Evolutionary conservation across 2,113 vertebrate species (phyloP).

Genomic region (Bubalus kerabau): DNA sequence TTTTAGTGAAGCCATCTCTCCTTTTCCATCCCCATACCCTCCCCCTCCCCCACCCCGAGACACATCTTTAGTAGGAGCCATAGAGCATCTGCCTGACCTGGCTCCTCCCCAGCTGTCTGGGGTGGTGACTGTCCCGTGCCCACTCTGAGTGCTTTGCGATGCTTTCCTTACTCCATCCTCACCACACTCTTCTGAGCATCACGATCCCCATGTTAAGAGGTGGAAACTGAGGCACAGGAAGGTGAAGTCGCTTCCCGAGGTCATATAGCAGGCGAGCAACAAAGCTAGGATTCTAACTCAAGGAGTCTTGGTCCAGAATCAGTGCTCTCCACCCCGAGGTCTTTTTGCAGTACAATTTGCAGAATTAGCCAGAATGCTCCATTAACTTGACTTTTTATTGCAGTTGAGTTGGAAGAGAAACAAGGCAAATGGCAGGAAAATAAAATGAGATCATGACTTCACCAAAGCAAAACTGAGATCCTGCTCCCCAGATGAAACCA

Average conservation of each 20-base stretch:
- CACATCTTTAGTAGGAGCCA: neutral
- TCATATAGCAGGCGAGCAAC: neutral
- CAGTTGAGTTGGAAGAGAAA: slow-evolving; percentile 8
- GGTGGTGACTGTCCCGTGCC: neutral
- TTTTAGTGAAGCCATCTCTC: neutral
- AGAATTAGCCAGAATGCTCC: neutral
- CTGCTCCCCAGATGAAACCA: neutral
- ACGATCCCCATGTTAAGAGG: rapidly evolving
- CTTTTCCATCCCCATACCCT: neutral
- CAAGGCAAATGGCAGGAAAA: neutral
- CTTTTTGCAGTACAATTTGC: neutral
- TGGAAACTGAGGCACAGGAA: neutral
- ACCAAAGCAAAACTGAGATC: neutral
- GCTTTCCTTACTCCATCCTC: neutral
- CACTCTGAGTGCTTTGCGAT: rapidly evolving
- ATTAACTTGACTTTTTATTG: neutral
- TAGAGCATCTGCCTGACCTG: no score
- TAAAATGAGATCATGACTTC: neutral
- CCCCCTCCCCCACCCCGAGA: rapidly evolving
- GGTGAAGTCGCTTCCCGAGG: neutral
- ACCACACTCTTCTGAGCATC: rapidly evolving
- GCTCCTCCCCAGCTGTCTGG: neutral
- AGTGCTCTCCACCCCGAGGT: neutral
- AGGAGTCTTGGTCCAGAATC: neutral
- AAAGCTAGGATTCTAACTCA: neutral